Percentiles rank a stretch among this genome's conserved stretches.
phyloP scores from a whole-genome alignment of 2,113 vertebrate genomes.

The Malurus alboscapulatus region DNA sequence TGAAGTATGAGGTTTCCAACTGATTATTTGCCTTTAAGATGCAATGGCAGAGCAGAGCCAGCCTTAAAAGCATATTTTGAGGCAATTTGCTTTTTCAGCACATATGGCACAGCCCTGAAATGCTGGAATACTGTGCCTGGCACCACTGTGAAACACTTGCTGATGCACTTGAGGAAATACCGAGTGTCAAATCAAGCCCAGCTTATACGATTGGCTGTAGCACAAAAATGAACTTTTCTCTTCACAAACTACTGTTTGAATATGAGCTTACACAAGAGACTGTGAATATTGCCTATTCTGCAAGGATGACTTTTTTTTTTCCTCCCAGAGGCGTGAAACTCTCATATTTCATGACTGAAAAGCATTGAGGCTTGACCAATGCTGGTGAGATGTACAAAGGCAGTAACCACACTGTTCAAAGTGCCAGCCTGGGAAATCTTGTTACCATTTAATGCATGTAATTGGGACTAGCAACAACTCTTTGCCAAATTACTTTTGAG shows the following conservation, averaged over 20 bases:
- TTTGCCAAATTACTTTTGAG: not conserved
- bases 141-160: not conserved
- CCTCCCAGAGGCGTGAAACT: not conserved
- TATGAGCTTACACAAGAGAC: not conserved
- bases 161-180: not conserved
- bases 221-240: not conserved
- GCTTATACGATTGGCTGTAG: not conserved
- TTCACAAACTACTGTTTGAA: not conserved
- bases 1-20: not conserved
- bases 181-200: not conserved
- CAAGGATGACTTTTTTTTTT: not conserved
- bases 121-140: not conserved
- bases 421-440: constrained; percentile 8
- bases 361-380: not conserved
- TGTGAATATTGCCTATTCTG: not conserved
- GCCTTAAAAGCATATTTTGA: not conserved
- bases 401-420: not conserved
- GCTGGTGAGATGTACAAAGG: constrained; percentile 7
- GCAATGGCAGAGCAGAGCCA: not conserved
- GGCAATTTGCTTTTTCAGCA: not conserved
- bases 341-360: constrained; percentile 11
- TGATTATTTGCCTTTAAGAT: not conserved
- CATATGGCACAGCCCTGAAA: not conserved
- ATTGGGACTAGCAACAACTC: not conserved
- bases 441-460: not conserved